These are phyloP conservation scores for Drosophila sturtevanti DNA, from an alignment of 1,140 invertebrate genomes.

Conservation along the genomic window DNA sequence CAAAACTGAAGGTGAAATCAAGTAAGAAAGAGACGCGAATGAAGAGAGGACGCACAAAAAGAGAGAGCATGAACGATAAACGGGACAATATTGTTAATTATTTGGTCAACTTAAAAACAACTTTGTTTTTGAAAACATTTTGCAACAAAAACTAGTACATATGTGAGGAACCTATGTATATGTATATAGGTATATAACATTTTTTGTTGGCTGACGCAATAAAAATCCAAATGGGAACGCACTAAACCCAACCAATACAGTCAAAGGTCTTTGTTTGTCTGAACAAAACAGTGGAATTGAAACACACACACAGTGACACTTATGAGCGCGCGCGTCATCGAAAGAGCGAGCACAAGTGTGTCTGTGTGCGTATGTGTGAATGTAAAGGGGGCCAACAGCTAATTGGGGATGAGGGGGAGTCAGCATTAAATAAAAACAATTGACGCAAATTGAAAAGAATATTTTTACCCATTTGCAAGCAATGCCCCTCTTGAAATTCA, in stretches of 20 bases:
- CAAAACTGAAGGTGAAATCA: constrained; percentile 71
- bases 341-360: neutral
- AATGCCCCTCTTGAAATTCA: neutral
- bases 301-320: constrained; percentile 37
- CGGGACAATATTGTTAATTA: constrained; percentile 35
- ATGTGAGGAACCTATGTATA: neutral
- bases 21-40: constrained; percentile 25
- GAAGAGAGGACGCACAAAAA: constrained; percentile 6
- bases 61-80: constrained; percentile 9
- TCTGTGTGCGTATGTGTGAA: neutral
- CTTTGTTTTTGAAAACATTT: constrained; percentile 32
- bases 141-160: constrained; percentile 31
- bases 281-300: constrained; percentile 45
- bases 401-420: neutral
- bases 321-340: constrained; percentile 9
- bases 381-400: neutral
- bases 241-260: constrained; percentile 42
- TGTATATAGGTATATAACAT: constrained; percentile 19
- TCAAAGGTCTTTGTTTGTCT: constrained; percentile 65
- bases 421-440: constrained; percentile 37
- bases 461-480: neutral
- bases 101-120: constrained; percentile 27
- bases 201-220: constrained; percentile 75
- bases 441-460: constrained; percentile 45
- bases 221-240: constrained; percentile 74